Conservation (phyloP, 2,797 vertebrate genomes). For the Rhincodon typus region DNA sequence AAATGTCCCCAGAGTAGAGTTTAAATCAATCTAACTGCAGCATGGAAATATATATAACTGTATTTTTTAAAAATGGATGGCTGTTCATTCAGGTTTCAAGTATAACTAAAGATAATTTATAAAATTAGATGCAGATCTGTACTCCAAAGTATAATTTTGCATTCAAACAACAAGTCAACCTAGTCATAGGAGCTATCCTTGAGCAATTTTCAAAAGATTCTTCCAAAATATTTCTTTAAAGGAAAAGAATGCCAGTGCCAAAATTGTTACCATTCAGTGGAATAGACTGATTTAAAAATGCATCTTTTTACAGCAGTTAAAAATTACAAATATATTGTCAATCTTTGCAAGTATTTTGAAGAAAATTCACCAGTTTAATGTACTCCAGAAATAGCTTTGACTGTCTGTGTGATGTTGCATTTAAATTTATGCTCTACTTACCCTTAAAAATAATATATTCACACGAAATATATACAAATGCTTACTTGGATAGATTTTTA, state of each 20-base stretch:
- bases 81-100: not conserved
- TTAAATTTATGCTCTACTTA: too few relatives aligned
- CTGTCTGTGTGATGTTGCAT: too few relatives aligned
- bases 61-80: too few relatives aligned
- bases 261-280: not conserved
- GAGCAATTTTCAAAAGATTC: not conserved
- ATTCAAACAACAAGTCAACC: not conserved
- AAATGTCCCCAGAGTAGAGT: not conserved
- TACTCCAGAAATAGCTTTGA: too few relatives aligned
- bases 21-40: not conserved
- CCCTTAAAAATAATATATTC: too few relatives aligned
- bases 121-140: not conserved
- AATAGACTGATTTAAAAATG: not conserved
- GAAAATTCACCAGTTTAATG: too few relatives aligned
- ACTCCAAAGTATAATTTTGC: not conserved
- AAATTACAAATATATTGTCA: too few relatives aligned
- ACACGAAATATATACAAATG: too few relatives aligned
- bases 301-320: not conserved
- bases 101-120: not conserved
- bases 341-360: too few relatives aligned
- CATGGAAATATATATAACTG: not conserved
- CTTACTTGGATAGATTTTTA: too few relatives aligned
- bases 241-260: not conserved
- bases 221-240: not conserved
- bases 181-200: not conserved